Base-by-base conservation (phyloP, 2,888 invertebrate species). In the Brachyopa scutellaris region DNA sequence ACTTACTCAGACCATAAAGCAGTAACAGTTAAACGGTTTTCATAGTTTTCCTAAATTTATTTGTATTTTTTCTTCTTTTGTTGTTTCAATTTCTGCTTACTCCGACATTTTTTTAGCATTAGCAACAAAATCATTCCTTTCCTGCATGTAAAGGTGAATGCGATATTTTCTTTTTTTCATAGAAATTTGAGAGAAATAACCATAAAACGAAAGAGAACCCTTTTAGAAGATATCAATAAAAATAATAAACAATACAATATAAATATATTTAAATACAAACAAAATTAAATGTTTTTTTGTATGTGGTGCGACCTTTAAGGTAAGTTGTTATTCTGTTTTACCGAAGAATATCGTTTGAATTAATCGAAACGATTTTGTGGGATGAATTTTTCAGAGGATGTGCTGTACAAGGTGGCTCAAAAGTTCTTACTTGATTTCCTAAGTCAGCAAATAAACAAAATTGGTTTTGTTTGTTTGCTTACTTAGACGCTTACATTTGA, bases 211-310 rank as follows among this genome's bases (percentile, higher is more conserved):
- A 74, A 64, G 57, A 76, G 47, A 77, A 62, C 64, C 51, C 36
- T 73, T 82, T 59, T 82, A 82, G 64, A 70, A 36, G 70, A 70
- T 77, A 77, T 82, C 82, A 67, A 77, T 62, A 70, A 3, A 61
- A 69, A 59, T 47, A 49, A 40, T 61, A 61, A 55, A 62, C 38
- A 73, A 66, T 66, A 74, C 66, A 77, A 66, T 73, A 73, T 66
- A 82, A 77, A 77, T 82, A 66, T 82, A 82, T 82, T 82, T 82
- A 82, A 82, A 77, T 82, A 80, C 42, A 74, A 57, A 55, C n/a
- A n/a, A n/a, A n/a, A n/a, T n/a, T n/a, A n/a, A 45, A 0, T 23
- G 1, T 13, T 23, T 55, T 17, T 1, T 6, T 29, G 26, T 23
- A 7, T 15, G 15, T 4, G 1, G 0, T 23, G 23, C 8, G 0